Evolutionary conservation across 1,140 invertebrate genomes (phyloP).

Genomic region (Pseudomyrmex concolor): DNA sequence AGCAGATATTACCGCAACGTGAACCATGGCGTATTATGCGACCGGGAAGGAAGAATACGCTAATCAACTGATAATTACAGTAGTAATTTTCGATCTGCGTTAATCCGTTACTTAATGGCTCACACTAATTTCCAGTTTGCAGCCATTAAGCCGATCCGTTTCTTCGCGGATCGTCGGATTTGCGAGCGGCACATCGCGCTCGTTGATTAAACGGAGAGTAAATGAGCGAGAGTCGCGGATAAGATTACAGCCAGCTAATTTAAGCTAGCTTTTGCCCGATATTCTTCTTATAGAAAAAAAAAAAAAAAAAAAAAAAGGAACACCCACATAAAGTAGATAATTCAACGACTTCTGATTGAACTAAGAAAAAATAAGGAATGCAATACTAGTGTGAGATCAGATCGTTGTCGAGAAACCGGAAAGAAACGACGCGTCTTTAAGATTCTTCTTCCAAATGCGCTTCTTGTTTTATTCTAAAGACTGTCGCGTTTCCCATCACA

Average conservation of each 20-base stretch:
- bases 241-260: conserved; percentile 28
- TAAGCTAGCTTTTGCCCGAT: background rate
- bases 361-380: background rate
- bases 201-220: conserved; percentile 37
- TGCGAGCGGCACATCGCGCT: conserved; percentile 20
- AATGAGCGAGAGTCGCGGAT: conserved; percentile 36
- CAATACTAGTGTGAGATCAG: conserved; percentile 7
- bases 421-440: conserved; percentile 18
- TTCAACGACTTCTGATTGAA: background rate
- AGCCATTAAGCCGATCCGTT: conserved; percentile 32
- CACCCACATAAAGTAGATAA: too few relatives aligned
- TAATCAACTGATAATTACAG: conserved; percentile 45
- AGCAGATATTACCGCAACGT: conserved; percentile 2
- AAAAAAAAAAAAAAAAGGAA: too few relatives aligned
- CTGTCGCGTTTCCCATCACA: conserved; percentile 40
- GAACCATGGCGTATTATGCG: conserved; percentile 21
- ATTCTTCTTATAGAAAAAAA: background rate
- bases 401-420: conserved; percentile 14
- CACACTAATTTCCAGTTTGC: conserved; percentile 40
- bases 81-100: conserved; percentile 27
- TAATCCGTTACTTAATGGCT: conserved; percentile 48
- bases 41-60: background rate
- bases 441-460: conserved; percentile 7
- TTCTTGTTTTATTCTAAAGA: conserved; percentile 28
- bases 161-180: conserved; percentile 53